Evolutionary conservation across 2,113 vertebrate species (phyloP), one percentile per base, ranked within the genome.

Genomic region (Piaya cayana): DNA sequence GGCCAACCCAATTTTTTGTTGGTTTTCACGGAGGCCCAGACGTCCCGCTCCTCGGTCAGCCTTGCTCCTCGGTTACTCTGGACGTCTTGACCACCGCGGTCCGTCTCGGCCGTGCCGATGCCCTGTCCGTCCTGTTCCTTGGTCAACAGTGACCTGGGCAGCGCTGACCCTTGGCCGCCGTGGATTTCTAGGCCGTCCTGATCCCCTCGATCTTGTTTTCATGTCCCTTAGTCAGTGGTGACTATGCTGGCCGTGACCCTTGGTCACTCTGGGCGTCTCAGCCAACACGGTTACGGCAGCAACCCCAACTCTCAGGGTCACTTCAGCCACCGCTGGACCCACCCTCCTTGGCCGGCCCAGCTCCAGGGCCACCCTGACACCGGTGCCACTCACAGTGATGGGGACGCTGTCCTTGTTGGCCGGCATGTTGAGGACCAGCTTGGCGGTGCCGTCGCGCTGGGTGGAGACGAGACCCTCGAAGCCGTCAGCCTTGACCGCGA

Each of bases 381-480:
- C 16, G 4, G 2, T 64, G 42, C 53, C 59, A 89, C 98, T 96
- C 92, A 98, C 98, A 0, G 90, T 97, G 92, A 98, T 92, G 22
- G 12, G 23, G 20, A 98, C 72, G 0, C 50, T 13, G 3, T 86
- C 14, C 26, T 0, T 19, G 49, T 7, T 45, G 60, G 87, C 82
- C 0, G 59, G 92, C 12, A 98, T 99, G 97, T 99, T 99, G 90
- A 99, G 18, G 16, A 67, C 94, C 50, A 97, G 91, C 37, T 92
- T 98, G 89, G 97, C 82, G 6, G 81, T 92, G 13, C 99, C 98
- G 0, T 96, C 97, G 0, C 36, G 43, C 23, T 95, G 79, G 1
- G 96, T 95, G 26, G 97, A 27, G 1, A 97, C 91, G 0, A 20
- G 15, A 3, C 14, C 72, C 6, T 68, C 45, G 69, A 36, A 15